Conservation (phyloP, 2,888 invertebrate genomes). For the Sphaerophoria rueppellii region DNA sequence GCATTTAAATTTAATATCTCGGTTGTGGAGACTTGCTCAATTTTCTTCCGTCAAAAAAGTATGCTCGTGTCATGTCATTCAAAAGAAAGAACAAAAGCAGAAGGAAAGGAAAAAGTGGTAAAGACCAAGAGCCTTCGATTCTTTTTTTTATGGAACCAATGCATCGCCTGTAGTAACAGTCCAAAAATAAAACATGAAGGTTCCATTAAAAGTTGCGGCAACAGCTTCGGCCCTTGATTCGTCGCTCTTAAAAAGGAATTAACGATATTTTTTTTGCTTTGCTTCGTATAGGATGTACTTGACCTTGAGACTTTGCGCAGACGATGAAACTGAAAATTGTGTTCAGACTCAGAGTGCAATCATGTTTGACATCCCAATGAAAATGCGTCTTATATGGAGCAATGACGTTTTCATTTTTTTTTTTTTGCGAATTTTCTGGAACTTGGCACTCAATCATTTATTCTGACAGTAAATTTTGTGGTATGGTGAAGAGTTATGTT, state of each 20-base stretch:
- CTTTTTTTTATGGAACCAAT: background rate
- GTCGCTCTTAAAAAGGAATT: conserved; percentile 7
- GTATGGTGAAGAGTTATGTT: too few species aligned
- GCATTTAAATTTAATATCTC: background rate
- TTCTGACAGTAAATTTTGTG: too few species aligned
- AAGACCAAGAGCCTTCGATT: too few species aligned
- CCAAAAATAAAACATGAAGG: too few species aligned
- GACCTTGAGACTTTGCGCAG: conserved; percentile 13
- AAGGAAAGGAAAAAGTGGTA: too few species aligned
- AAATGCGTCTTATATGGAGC: conserved; percentile 15
- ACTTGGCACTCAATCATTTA: too few species aligned
- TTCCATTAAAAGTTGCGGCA: too few species aligned
- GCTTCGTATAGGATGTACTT: background rate
- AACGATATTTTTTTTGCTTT: background rate
- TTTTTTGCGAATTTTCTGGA: background rate
- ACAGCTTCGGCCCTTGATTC: background rate
- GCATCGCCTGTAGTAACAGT: too few species aligned
- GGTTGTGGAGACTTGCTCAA: too few species aligned
- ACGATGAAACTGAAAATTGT: conserved; percentile 27
- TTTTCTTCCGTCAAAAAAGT: too few species aligned
- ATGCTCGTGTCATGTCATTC: too few species aligned
- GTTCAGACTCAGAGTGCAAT: conserved; percentile 26
- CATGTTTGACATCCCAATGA: conserved; percentile 47
- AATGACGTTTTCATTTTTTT: conserved; percentile 11
- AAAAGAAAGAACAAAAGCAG: too few species aligned